These are phyloP conservation scores for Microcebus lehilahytsara DNA, from an alignment of 2,113 vertebrate species.

Conservation along the genomic window DNA sequence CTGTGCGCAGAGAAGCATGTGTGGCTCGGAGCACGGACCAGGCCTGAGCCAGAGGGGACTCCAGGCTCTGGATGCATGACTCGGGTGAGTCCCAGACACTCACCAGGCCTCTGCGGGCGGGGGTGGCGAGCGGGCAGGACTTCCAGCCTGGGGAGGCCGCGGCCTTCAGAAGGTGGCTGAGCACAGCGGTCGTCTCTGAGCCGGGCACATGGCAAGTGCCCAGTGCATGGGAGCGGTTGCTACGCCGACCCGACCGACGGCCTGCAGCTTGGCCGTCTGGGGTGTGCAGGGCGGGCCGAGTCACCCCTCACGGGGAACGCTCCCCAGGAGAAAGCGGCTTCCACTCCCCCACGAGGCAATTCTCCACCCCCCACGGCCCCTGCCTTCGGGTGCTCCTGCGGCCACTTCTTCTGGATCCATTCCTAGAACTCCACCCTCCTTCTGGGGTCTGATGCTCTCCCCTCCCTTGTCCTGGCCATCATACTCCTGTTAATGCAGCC, in stretches of 20 bases:
- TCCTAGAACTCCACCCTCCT: neutral
- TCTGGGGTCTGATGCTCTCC: neutral
- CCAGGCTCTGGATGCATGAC: rapidly evolving
- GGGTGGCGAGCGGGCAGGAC: neutral
- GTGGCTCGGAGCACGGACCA: rapidly evolving
- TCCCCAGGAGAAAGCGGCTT: rapidly evolving
- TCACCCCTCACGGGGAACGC: rapidly evolving
- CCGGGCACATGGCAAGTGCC: rapidly evolving
- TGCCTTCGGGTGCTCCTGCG: neutral
- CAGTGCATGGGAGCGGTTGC: rapidly evolving
- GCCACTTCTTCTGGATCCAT: neutral
- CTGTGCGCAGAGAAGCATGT: neutral
- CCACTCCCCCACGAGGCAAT: rapidly evolving
- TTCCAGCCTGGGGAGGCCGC: rapidly evolving
- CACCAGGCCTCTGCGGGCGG: neutral
- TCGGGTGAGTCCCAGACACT: rapidly evolving
- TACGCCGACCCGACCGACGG: rapidly evolving
- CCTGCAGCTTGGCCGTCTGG: rapidly evolving
- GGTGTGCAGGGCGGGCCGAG: rapidly evolving
- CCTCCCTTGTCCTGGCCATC: neutral
- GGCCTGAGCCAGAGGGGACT: rapidly evolving
- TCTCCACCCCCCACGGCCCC: neutral
- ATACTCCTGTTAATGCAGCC: neutral
- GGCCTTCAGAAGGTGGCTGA: rapidly evolving
- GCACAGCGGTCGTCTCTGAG: rapidly evolving